A percentile compares a stretch with the other conserved stretches of the same genome.
Evolutionary conservation across 1,140 invertebrate species (phyloP).

Genomic region (Octopus sinensis): DNA sequence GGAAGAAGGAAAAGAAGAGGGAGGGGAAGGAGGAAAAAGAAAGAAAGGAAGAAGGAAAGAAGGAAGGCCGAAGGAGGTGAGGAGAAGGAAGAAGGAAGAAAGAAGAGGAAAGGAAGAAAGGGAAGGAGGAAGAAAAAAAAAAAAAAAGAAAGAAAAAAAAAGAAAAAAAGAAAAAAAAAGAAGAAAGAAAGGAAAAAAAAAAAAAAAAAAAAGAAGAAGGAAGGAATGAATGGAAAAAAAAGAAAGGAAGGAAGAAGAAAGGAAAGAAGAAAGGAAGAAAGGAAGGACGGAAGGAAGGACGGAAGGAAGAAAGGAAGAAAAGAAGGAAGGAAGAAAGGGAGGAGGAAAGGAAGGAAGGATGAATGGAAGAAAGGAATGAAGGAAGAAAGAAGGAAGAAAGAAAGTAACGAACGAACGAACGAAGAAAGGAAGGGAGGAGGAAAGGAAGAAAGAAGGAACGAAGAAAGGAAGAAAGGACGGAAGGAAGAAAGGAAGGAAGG

Average conservation of each 20-base stretch:
- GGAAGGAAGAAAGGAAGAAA: no score
- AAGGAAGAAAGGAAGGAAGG: no score
- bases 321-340: no score
- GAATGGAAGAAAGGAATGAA: no score
- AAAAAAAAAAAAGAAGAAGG: background rate
- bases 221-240: background rate
- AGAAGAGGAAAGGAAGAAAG: background rate
- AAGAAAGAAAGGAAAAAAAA: background rate
- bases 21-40: background rate
- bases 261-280: no score
- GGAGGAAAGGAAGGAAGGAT: no score
- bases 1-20: background rate
- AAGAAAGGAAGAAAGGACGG: no score
- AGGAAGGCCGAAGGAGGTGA: background rate
- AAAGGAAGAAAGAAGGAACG: no score
- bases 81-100: background rate
- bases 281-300: no score
- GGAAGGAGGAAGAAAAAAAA: background rate
- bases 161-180: background rate
- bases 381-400: no score
- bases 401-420: no score
- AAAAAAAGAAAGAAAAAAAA: background rate
- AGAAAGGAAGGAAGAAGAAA: background rate
- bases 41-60: background rate
- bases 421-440: no score